Evolutionary conservation across 2,888 invertebrate genomes (phyloP), one percentile per base, ranked within the genome.

Genomic region (Ceriagrion tenellum): DNA sequence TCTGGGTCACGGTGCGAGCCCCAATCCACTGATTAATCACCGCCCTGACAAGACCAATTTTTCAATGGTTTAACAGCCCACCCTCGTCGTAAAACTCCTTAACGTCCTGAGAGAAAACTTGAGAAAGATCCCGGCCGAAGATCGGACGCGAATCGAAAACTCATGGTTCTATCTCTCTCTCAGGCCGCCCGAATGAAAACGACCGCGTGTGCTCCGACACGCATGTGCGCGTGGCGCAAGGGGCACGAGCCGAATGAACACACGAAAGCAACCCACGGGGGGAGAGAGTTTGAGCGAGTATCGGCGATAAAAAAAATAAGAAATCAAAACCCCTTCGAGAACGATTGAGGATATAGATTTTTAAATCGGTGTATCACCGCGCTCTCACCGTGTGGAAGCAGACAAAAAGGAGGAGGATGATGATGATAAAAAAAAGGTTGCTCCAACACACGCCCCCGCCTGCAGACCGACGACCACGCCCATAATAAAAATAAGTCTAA

Each of bases 41-140:
- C 81, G 35, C 12, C 30, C 0, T 35, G 81, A 81, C 81, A 81
- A 81, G 81, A 81, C 30, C 35, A 35, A 81, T 81, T 81, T 81
- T 81, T 81, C 81, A 30, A 13, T 3, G 35, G 81, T 35, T 81
- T 30, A 81, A 81, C 81, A 35, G 81, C 81, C 81, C 81, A 35
- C 81, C 81, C 81, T 81, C 81, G 81, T 81, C 81, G 81, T 81
- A 35, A 69, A 81, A 30, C 35, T 35, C 81, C 30, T 35, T 81
- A 35, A 81, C 30, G 35, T 26, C 81, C 2, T 0, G 3, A n/a
- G 6, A 81, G 81, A 81, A 35, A 35, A 81, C 81, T n/a, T 13
- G 8, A 26, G 81, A 35, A 13, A 81, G 81, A 81, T 81, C 81
- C 81, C 13, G 26, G 30, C 81, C 81, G 81, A 81, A n/a, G 81